These are phyloP conservation scores for Mus caroli DNA, from an alignment of 2,797 vertebrate genomes.

Conservation along the genomic window DNA sequence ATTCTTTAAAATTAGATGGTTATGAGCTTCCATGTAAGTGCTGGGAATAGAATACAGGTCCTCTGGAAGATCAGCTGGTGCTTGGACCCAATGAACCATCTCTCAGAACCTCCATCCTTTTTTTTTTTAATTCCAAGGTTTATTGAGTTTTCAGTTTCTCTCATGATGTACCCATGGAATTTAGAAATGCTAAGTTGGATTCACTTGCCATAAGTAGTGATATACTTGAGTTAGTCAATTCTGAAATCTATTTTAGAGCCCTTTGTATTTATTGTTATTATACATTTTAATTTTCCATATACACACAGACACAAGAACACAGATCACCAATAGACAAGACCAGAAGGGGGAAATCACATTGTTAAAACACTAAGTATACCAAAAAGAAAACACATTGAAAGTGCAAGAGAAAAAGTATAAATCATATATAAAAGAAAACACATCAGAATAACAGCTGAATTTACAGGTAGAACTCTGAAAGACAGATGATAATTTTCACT, in stretches of 20 bases:
- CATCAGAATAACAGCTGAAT: not conserved
- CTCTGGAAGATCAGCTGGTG: not conserved
- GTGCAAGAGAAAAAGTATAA: not conserved
- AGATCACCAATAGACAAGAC: not conserved
- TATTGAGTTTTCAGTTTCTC: constrained; percentile 28
- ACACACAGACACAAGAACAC: not conserved
- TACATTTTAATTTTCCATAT: not conserved
- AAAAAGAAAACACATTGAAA: not conserved
- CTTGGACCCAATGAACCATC: not conserved
- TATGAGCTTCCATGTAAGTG: not conserved
- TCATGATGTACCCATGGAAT: not conserved
- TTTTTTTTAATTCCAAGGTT: not conserved
- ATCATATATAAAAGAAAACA: not conserved
- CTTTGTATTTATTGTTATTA: not conserved
- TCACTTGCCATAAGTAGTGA: not conserved
- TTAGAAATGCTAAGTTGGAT: not conserved
- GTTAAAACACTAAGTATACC: not conserved
- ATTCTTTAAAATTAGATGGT: not conserved
- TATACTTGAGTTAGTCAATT: constrained; percentile 34
- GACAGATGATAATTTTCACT: not conserved
- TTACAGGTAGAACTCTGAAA: not conserved
- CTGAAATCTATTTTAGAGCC: not conserved
- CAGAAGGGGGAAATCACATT: not conserved
- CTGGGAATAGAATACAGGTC: not conserved
- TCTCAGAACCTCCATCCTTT: not conserved